Evolutionary conservation across 2,113 vertebrate species (phyloP), one percentile per base, ranked within the genome.

Genomic region (Corydoras sp.): DNA sequence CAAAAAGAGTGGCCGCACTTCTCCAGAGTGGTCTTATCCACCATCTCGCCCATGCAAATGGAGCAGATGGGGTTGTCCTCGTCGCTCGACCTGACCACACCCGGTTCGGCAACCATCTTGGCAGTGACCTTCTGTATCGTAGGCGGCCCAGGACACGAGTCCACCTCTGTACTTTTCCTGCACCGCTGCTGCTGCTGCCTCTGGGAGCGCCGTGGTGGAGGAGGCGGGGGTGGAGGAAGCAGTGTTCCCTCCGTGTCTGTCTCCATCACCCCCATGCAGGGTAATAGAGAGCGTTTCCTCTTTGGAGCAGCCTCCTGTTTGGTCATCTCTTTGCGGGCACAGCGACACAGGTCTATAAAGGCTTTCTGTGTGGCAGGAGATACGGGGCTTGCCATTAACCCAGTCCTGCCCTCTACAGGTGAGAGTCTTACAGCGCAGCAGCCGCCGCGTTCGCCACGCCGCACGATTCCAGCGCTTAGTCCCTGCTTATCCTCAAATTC

Each of bases 1-100:
- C 95, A 98, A 86, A 98, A 98, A 0, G 93, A 90, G 79, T 97
- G 95, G 48, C 91, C 89, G 64, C 95, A 98, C 73, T 91, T 92
- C 82, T 96, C 94, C 85, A 97, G 73, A 1, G 91, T 95, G 5
- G 93, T 93, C 85, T 87, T 92, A 0, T 95, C 93, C 62, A 93
- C 90, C 62, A 97, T 92, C 83, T 95, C 95, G 1, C 93, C 94
- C 89, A 98, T 90, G 81, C 95, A 97, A 85, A 98, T 97, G 55
- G 95, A 94, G 76, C 95, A 98, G 71, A 88, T 90, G 49, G 83
- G 89, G 70, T 88, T 88, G 74, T 91, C 90, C 71, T 95, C 94
- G 31, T 90, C 88, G 2, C 76, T 81, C 2, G 73, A 79, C 30
- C 80, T 81, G 24, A 76, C 63, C 43, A 81, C 54, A 58, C 75